A percentile compares a stretch with the other conserved stretches of the same genome.
Conservation (phyloP, 1,140 invertebrate genomes). For the Galendromus occidentalis region DNA sequence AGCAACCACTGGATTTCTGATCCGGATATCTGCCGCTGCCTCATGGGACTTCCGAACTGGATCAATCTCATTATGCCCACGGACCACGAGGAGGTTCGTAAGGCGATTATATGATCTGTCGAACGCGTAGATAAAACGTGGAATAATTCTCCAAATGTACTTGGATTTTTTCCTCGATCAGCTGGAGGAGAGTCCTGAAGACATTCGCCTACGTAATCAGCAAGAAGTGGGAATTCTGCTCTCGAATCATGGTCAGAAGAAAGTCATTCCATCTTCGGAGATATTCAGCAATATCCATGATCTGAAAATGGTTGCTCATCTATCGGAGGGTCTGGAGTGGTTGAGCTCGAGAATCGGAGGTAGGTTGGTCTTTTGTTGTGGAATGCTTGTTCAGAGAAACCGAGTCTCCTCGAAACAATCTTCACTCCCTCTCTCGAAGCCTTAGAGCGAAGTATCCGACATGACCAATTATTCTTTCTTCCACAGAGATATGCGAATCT, state of each 20-base stretch:
- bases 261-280: constrained; percentile 58
- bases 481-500: neutral
- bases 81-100: constrained; percentile 24
- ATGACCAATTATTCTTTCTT: too few relatives aligned
- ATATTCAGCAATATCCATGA: constrained; percentile 55
- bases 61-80: constrained; percentile 38
- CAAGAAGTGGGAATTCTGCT: constrained; percentile 79
- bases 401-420: constrained; percentile 10
- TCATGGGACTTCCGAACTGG: constrained; percentile 13
- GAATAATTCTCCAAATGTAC: too few relatives aligned
- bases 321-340: constrained; percentile 79
- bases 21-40: neutral
- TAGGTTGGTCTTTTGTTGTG: too few relatives aligned
- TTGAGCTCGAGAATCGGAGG: constrained; percentile 29
- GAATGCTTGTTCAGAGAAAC: constrained; percentile 13
- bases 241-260: constrained; percentile 55
- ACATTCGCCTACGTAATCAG: constrained; percentile 54
- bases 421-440: neutral
- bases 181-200: constrained; percentile 37
- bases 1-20: constrained; percentile 5
- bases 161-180: neutral
- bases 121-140: too few relatives aligned
- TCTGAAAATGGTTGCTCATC: constrained; percentile 55
- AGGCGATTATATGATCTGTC: too few relatives aligned
- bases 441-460: too few relatives aligned